Evolutionary conservation across 2,888 invertebrate genomes (phyloP), one percentile per base, ranked within the genome.

Genomic region (Stenurella melanura): DNA sequence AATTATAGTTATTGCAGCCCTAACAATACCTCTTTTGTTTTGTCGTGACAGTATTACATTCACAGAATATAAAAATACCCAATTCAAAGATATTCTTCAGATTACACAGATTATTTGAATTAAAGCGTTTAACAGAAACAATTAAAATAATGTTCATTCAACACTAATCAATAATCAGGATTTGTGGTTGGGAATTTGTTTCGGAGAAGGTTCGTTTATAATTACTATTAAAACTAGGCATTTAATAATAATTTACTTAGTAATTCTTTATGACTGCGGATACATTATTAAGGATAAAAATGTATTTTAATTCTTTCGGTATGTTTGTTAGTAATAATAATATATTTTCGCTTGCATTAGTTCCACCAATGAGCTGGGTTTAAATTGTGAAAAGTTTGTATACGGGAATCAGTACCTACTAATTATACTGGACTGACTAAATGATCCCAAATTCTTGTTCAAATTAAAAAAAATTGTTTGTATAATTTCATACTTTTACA

Each of bases 101-200:
- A n/a, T n/a, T 50, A 50, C 7, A 50, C 5, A 50, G 11, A 1
- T n/a, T 6, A 15, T 50, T n/a, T 50, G n/a, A 50, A 42, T 42
- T 7, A 38, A 38, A 64, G 38, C 38, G 38, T 11, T 34, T 5
- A 34, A 15, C 2, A 12, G 7, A 11, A 34, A 34, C 38, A 18
- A 63, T 63, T 63, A 63, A 63, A 63, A 12, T 63, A 15, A 34
- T 30, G 7, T 42, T 18, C 19, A 18, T 12, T 12, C 15, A 64
- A 19, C 3, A 64, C 1, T 63, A 18, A 60, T 19, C 1, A 64
- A 0, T 63, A 9, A 60, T 42, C 19, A 50, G 19, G 19, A 18
- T 4, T 64, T 64, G 64, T 6, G 64, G 64, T 64, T 64, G 64
- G 64, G 42, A 64, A 38, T 64, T 19, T 21, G 5, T 15, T 21